Percentiles rank a stretch among this genome's conserved stretches.
Conservation (phyloP, 2,888 invertebrate genomes). For the Orchesellides sinensis region DNA sequence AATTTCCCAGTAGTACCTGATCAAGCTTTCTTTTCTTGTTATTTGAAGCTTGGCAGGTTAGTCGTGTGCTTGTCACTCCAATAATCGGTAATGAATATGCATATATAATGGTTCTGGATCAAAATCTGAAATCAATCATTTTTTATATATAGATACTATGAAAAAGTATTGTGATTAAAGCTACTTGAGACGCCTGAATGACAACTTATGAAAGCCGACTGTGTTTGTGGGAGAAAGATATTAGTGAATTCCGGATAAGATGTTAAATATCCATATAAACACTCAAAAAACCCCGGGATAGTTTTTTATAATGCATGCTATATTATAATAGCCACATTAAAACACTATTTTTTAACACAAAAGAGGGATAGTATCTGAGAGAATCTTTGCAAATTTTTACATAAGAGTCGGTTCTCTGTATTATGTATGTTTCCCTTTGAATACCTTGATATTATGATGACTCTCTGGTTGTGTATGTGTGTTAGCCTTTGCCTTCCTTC, state of each 20-base stretch:
- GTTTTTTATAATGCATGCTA: constrained; percentile 32
- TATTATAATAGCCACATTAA: constrained; percentile 53
- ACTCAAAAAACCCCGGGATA: constrained; percentile 41
- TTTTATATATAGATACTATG: not conserved
- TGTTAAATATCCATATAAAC: constrained; percentile 35
- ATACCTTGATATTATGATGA: constrained; percentile 66
- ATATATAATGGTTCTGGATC: constrained; percentile 23
- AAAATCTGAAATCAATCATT: constrained; percentile 44
- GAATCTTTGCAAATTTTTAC: constrained; percentile 57
- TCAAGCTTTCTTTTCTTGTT: not conserved
- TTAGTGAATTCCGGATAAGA: not conserved
- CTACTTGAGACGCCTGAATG: not conserved
- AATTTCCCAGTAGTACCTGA: not conserved
- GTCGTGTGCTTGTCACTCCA: constrained; percentile 33
- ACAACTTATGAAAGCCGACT: not conserved
- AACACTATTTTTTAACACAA: constrained; percentile 54
- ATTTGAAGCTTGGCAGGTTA: not conserved
- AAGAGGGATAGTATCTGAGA: no score
- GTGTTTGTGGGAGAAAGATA: constrained; percentile 3
- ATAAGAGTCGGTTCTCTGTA: constrained; percentile 48
- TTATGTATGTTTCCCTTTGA: constrained; percentile 40
- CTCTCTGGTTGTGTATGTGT: constrained; percentile 56
- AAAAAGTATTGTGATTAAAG: not conserved
- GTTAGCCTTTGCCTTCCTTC: constrained; percentile 55
- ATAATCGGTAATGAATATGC: constrained; percentile 48